Evolutionary conservation across 2,797 vertebrate species (phyloP), one percentile per base, ranked within the genome.

Genomic region (Myripristis murdjan): DNA sequence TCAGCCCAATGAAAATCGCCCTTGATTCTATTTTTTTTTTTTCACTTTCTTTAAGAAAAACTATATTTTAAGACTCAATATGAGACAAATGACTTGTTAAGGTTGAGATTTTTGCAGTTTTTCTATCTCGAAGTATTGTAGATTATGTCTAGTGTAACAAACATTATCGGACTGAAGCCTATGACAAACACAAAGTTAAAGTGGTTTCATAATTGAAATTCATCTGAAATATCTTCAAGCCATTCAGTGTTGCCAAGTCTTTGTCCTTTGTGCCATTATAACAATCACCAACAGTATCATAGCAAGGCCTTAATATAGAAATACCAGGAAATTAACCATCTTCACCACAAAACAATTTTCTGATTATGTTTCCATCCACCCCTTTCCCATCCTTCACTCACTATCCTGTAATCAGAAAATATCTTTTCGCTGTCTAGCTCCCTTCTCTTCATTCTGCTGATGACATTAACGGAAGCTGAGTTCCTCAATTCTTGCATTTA

Each of bases 91-190:
- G 24, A 1, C 23, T 1, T 24, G 23, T n/a, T n/a, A n/a, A n/a
- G n/a, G n/a, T n/a, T n/a, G 23, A 24, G 24, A 24, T 24, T 24
- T 24, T 24, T 24, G 23, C 23, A 24, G 23, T 24, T 23, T 23
- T 1, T 75, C 82, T 57, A 63, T 79, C 33, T 4, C 6, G 6
- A 6, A 52, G 75, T 70, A 60, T 73, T 77, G 53, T 81, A 23
- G 69, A 77, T 77, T 77, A 81, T 83, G 69, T 75, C 79, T 44
- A 9, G 35, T 41, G 35, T 73, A n/a, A 67, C 75, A 77, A 81
- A 61, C 26, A 41, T 18, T 23, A 20, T 39, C 28, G 15, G 16
- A 11, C 31, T 33, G 31, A 33, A 35, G 11, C 35, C 37, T 37
- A 37, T 44, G 43, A 9, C 3, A 53, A 60, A 39, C 14, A 46